Conservation (phyloP, 2,113 vertebrate species). For the Phocoena phocoena region DNA sequence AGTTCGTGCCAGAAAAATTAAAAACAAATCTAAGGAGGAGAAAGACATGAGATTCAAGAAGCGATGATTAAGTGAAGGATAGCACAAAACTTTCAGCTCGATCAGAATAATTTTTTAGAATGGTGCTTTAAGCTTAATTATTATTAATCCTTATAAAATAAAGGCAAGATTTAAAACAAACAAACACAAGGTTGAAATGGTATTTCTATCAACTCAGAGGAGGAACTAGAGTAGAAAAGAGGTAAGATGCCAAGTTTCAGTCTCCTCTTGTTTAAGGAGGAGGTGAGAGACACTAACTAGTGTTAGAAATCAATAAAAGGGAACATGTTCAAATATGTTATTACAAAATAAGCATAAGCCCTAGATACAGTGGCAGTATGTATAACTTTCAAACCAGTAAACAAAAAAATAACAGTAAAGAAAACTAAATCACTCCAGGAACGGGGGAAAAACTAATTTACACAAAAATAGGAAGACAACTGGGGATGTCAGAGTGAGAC, state of each 20-base stretch:
- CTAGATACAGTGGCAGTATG: not conserved
- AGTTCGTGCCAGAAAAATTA: conserved; percentile 26
- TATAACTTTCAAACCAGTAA: conserved; percentile 6
- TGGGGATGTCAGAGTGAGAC: conserved; percentile 35
- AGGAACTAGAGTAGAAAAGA: not conserved
- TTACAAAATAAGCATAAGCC: not conserved
- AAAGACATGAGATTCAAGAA: not conserved
- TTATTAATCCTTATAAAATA: conserved; percentile 18
- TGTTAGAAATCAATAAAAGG: conserved; percentile 1
- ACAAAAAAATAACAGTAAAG: conserved; percentile 39
- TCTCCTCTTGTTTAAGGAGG: not conserved
- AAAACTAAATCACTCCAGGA: conserved; percentile 16
- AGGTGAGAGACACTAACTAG: not conserved
- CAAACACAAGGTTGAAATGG: not conserved
- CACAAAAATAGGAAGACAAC: conserved; percentile 63
- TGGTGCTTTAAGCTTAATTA: not conserved
- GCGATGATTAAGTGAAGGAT: not conserved
- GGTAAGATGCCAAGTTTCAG: not conserved
- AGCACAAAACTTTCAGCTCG: not conserved
- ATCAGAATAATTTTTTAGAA: not conserved
- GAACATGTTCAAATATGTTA: not conserved
- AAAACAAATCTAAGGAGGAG: conserved; percentile 21
- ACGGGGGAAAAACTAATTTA: conserved; percentile 53
- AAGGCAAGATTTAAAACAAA: not conserved
- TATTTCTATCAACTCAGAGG: not conserved